Conservation (phyloP, 2,797 vertebrate genomes). For the Poliocrania exsul region DNA sequence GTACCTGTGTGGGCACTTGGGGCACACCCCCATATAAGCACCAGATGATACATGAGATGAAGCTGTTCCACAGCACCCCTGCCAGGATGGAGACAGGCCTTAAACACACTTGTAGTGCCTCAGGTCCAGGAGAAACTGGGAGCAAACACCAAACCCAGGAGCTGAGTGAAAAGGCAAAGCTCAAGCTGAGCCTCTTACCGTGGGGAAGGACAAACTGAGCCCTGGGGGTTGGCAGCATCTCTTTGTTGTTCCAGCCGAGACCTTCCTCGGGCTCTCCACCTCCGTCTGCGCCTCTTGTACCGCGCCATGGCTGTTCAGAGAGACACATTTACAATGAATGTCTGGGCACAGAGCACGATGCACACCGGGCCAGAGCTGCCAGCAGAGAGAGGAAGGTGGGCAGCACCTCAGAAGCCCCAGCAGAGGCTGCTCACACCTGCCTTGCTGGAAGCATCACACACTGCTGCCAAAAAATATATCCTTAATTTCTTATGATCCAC, state of each 20-base stretch:
- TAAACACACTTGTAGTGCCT: background rate
- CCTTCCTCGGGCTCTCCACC: slow-evolving; percentile 55
- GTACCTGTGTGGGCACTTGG: no score
- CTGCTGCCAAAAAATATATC: accelerated
- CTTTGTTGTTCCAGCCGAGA: background rate
- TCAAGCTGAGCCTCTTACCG: background rate
- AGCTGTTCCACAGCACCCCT: background rate
- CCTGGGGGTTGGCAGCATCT: background rate
- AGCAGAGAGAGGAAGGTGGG: accelerated
- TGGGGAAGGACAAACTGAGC: background rate
- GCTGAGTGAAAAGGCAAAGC: background rate
- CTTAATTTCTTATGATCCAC: accelerated
- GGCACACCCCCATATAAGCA: no score
- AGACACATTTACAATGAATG: background rate
- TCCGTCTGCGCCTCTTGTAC: slow-evolving; percentile 56
- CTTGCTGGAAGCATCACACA: background rate
- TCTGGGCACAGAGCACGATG: background rate
- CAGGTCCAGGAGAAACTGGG: accelerated
- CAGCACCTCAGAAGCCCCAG: background rate
- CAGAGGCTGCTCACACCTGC: background rate
- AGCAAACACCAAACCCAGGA: background rate
- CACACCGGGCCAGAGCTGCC: background rate
- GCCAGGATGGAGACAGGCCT: no score
- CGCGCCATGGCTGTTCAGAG: slow-evolving; percentile 73
- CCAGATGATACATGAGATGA: background rate